Evolutionary conservation across 2,888 invertebrate species (phyloP).

Genomic region (Hybos culiciformis): DNA sequence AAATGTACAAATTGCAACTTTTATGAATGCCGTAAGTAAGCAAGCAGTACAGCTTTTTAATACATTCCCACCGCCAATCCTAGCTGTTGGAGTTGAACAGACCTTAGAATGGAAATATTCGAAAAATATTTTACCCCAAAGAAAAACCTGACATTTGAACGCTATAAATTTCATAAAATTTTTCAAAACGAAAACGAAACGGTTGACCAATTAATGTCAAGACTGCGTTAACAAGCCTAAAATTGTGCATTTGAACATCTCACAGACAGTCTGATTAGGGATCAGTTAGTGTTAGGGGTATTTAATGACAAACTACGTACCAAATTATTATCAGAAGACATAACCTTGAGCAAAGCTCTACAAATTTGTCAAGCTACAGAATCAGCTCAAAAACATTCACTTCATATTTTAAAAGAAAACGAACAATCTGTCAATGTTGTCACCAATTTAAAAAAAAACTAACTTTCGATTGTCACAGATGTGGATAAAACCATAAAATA

Average conservation of each 20-base stretch:
- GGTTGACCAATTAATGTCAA: slow-evolving; percentile 12
- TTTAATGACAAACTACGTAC: slow-evolving; percentile 3
- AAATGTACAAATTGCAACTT: background rate
- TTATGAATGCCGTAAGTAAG: background rate
- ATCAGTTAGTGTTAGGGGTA: slow-evolving; percentile 11
- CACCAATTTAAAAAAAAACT: background rate
- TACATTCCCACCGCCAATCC: background rate
- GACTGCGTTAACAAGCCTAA: slow-evolving; percentile 8
- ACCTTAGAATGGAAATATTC: slow-evolving; percentile 9
- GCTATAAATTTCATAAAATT: slow-evolving; percentile 11
- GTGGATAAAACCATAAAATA: slow-evolving; percentile 2
- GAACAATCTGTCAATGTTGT: background rate
- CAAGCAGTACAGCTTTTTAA: background rate
- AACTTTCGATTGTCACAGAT: slow-evolving; percentile 2
- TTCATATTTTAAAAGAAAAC: slow-evolving; percentile 2
- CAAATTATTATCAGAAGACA: slow-evolving; percentile 5
- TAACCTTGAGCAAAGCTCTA: background rate
- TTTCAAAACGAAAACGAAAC: slow-evolving; percentile 10
- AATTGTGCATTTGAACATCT: slow-evolving; percentile 11
- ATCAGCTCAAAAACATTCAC: slow-evolving; percentile 2
- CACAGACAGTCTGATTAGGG: slow-evolving; percentile 11
- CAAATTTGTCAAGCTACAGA: slow-evolving; percentile 5
- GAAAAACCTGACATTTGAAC: slow-evolving; percentile 12
- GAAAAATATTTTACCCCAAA: slow-evolving; percentile 11
- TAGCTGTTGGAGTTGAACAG: slow-evolving; percentile 4